Base-by-base conservation (phyloP, 1,140 invertebrate species). In the Neotoxoptera formosana region DNA sequence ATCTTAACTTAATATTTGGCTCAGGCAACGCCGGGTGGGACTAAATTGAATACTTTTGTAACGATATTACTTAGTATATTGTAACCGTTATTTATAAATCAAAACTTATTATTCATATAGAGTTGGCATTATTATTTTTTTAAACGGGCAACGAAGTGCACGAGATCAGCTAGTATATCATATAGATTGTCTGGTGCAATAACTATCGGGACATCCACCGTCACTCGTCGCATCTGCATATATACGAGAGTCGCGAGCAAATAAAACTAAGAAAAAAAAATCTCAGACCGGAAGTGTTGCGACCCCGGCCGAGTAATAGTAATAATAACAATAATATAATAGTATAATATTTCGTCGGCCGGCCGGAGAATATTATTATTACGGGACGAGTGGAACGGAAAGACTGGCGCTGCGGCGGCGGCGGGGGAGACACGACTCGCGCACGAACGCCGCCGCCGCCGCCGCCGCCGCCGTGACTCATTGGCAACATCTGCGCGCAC, bases 401-500 rank as follows among this genome's bases (percentile, higher is more conserved):
- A 2, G 30, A 34, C 23, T 9, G 25, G 60, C 41, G 60, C 2
- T 4, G 11, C 25, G 41, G 30, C 20, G 30, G 76, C 76, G 76
- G 81, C 17, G 48, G 30, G 91, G 60, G 91, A 34, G 81, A 93
- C 91, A 67, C 89, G 89, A 48, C 89, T 90, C 89, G 60, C 91
- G 91, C 81, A 86, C 91, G 91, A 86, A 92, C 91, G n/a, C 30
- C 60, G 60, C 60, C 76, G 60, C 60, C 76, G 67, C 51, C 51
- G 81, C 34, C 7, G 60, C 60, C 67, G 60, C n/a, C 67, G 81
- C 21, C 87, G 91, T 93, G 91, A 93, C 91, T 93, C 91, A 93
- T 93, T 45, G 91, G 91, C 91, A 93, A 93, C 91, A 93, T 93
- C 91, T 93, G 91, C 81, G 91, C 91, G 91, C 89, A 90, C 91